A percentile compares a stretch with the other conserved stretches of the same genome.
These are phyloP conservation scores for Brachypterus glaber DNA, from an alignment of 2,888 invertebrate species.

Conservation along the genomic window DNA sequence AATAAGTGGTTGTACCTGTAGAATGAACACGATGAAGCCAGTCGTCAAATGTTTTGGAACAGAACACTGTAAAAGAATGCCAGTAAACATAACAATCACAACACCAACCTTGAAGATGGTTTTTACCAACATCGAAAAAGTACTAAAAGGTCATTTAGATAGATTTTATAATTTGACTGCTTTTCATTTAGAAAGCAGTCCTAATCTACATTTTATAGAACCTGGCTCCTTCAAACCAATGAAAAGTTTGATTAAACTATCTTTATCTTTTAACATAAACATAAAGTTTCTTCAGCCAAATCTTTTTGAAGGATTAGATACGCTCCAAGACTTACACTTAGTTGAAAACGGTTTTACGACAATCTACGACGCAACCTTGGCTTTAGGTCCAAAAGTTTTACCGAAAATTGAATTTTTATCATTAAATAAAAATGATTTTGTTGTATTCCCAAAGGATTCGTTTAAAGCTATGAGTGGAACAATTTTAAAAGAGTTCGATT, in stretches of 20 bases:
- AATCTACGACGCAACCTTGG: constrained; percentile 40
- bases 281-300: constrained; percentile 40
- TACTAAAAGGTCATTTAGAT: constrained; percentile 40
- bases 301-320: constrained; percentile 45
- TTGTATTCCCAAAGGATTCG: constrained; percentile 39
- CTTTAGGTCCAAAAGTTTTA: constrained; percentile 39
- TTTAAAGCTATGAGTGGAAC: constrained; percentile 44
- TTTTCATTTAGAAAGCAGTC: constrained; percentile 48
- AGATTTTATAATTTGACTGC: not conserved
- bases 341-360: constrained; percentile 48
- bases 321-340: constrained; percentile 44
- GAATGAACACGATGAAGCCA: constrained; percentile 38
- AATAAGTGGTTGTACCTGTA: constrained; percentile 43
- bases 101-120: constrained; percentile 42
- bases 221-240: constrained; percentile 43
- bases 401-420: constrained; percentile 43
- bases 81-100: constrained; percentile 40
- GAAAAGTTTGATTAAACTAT: constrained; percentile 42
- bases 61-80: constrained; percentile 44
- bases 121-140: constrained; percentile 42
- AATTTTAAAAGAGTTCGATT: constrained; percentile 40
- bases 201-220: constrained; percentile 42
- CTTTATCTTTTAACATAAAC: constrained; percentile 47
- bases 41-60: constrained; percentile 51
- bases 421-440: constrained; percentile 47